These are phyloP conservation scores for Epinephelus fuscoguttatus DNA, from an alignment of 2,113 vertebrate species.

Conservation along the genomic window DNA sequence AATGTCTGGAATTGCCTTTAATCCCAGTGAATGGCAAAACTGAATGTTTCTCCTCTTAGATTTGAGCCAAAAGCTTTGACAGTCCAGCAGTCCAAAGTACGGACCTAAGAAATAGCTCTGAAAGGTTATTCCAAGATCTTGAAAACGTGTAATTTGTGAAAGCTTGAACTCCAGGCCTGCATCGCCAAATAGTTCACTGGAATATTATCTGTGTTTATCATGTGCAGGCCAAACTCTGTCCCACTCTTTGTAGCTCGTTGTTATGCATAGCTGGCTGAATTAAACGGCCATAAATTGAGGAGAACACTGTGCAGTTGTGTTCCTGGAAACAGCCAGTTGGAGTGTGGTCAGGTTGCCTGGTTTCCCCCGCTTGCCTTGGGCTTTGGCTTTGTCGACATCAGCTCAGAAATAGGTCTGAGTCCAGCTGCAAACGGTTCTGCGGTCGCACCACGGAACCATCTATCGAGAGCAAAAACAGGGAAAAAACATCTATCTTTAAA, in stretches of 20 bases:
- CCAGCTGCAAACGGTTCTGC: conserved; percentile 78
- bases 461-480: conserved; percentile 63
- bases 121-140: conserved; percentile 49
- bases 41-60: conserved; percentile 14
- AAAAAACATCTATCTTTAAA: conserved; percentile 68
- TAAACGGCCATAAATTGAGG: conserved; percentile 70
- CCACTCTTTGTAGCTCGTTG: conserved; percentile 64
- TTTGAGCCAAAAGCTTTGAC: conserved; percentile 17
- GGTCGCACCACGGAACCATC: conserved; percentile 76
- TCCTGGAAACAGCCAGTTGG: conserved; percentile 72
- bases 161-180: conserved; percentile 26
- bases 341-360: conserved; percentile 77
- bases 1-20: conserved; percentile 29
- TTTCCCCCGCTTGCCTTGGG: conserved; percentile 69
- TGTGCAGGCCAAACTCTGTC: conserved; percentile 61
- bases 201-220: conserved; percentile 73
- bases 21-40: conserved; percentile 26
- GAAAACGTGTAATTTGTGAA: conserved; percentile 46
- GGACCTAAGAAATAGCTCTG: conserved; percentile 24
- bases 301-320: conserved; percentile 79
- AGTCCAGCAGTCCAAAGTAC: conserved; percentile 36
- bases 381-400: conserved; percentile 78
- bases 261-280: conserved; percentile 75
- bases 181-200: conserved; percentile 50
- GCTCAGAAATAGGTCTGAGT: conserved; percentile 81